Percentiles rank a stretch among this genome's conserved stretches.
phyloP scores from a whole-genome alignment of 2,797 vertebrate genomes.

The Eremophila alpestris region DNA sequence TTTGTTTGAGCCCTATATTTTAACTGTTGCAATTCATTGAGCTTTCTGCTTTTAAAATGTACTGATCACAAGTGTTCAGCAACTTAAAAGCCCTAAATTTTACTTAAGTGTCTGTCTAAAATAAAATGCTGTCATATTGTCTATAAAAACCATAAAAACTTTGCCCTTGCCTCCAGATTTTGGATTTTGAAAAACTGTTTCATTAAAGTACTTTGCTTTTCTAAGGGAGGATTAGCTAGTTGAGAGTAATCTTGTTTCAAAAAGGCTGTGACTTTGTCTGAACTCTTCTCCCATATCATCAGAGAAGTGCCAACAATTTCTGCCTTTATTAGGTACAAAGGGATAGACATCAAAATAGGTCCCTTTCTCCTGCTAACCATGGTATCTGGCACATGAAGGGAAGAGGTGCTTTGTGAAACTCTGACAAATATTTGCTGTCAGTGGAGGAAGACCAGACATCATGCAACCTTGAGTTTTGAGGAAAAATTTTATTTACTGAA shows the following conservation, averaged over 20 bases:
- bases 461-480: neutral
- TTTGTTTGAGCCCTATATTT: neutral
- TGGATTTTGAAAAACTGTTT: neutral
- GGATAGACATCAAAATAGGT: neutral
- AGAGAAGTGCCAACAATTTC: neutral
- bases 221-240: neutral
- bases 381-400: neutral
- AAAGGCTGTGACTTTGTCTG: neutral
- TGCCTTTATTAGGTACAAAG: conserved; percentile 4
- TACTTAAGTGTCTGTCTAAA: neutral
- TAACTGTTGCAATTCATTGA: neutral
- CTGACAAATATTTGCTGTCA: neutral
- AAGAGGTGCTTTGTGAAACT: neutral
- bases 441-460: conserved; percentile 5
- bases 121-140: neutral
- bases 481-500: conserved; percentile 4
- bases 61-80: neutral
- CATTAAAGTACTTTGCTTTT: neutral
- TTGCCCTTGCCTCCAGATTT: neutral
- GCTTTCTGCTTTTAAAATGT: neutral
- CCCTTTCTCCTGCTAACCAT: neutral
- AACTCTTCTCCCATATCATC: neutral
- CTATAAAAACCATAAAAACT: neutral
- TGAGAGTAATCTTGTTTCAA: neutral
- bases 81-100: neutral